Base-by-base conservation (phyloP, 2,888 invertebrate genomes). In the Caenorhabditis auriculariae region DNA sequence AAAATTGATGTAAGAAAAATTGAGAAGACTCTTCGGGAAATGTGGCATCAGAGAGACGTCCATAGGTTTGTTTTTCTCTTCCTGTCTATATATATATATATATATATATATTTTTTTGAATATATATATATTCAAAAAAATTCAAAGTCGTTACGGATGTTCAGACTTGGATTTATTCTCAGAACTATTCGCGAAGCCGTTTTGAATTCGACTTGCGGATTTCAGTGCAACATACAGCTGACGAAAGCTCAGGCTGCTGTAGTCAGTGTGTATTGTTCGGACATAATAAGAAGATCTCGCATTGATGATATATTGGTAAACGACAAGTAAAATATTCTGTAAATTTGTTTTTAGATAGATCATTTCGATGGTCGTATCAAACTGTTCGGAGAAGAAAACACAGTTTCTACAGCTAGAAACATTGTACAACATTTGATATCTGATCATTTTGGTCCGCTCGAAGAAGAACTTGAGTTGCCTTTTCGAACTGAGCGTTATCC, bases 241-340 rank as follows among this genome's bases (percentile, higher is more conserved):
- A 57, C 62, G n/a, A 47, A 55, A 9, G 54, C 62, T 12, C 58
- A 62, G 44, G 48, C 55, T 17, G 54, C 62, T 5, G 62, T 62
- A n/a, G 54, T 54, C 15, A 44, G 51, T 29, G 51, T 58, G n/a
- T 62, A 49, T 44, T 50, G 54, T 4, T 29, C 45, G 12, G 62
- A 62, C 27, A 42, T 62, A 12, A 43, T 47, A 17, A 42, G 62
- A 24, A 7, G 54, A 15, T 62, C 62, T 0, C 32, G 50, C 15
- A 54, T 54, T 32, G 41, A 15, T 17, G 62, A 62, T 26, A 54
- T 62, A 4, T 38, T 62, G 15, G 62, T 61, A 15, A 45, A 49
- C 46, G 7, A 19, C 17, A 29, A n/a, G 9, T 17, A 28, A n/a
- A 44, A 7, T 29, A 21, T 46, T 46, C 19, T 9, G 19, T 28